Percentiles rank a stretch among this genome's conserved stretches.
Evolutionary conservation across 2,113 vertebrate genomes (phyloP).

Genomic region (Lagopus leucura): DNA sequence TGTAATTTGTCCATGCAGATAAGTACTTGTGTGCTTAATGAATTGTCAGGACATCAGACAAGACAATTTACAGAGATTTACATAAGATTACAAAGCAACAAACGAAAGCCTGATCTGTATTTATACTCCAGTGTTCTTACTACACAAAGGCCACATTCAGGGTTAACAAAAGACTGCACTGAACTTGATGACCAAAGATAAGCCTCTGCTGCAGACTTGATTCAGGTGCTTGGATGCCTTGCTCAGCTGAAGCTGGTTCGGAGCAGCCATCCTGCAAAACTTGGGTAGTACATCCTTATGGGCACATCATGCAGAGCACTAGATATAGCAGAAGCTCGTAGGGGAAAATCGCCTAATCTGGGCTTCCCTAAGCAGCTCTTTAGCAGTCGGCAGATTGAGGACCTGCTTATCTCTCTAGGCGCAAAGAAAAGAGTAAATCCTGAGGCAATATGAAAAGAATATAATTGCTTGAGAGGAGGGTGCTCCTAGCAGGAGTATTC

Average conservation of each 20-base stretch:
- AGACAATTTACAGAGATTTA: background rate
- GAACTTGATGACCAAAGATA: background rate
- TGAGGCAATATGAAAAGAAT: background rate
- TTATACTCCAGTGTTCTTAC: background rate
- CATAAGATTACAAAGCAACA: background rate
- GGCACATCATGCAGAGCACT: background rate
- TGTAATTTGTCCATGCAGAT: background rate
- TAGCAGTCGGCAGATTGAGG: background rate
- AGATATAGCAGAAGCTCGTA: background rate
- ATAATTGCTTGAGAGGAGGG: background rate
- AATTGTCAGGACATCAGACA: background rate
- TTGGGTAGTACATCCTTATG: background rate
- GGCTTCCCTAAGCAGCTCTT: background rate
- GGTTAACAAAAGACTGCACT: background rate
- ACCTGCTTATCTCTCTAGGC: background rate
- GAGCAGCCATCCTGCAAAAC: background rate
- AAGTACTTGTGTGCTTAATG: background rate
- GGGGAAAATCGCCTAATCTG: background rate
- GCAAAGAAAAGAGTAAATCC: background rate
- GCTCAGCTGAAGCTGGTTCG: background rate
- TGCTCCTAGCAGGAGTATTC: background rate
- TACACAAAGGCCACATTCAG: background rate
- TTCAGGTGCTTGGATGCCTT: background rate
- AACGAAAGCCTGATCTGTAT: background rate
- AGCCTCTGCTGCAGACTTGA: background rate